Evolutionary conservation across 2,113 vertebrate species (phyloP), one percentile per base, ranked within the genome.

Genomic region (Prunella himalayana): DNA sequence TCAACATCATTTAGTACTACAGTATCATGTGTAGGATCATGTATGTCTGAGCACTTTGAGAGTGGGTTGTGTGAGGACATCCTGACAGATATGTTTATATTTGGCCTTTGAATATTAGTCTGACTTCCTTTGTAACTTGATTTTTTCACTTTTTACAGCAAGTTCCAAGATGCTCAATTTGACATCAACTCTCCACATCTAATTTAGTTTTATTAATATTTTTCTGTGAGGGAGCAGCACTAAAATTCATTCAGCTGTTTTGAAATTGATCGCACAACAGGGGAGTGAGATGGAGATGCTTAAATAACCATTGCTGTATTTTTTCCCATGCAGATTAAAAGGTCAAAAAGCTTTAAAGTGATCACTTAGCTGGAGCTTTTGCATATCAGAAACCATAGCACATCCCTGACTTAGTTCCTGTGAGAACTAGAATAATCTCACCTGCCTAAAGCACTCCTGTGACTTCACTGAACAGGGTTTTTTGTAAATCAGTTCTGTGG

Each of bases 311-410:
- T 51, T 82, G 69, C 66, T 90, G 0, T 76, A 13, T 37, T 63
- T 95, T 79, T 90, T 83, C 84, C 54, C 39, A 39, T 85, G 63
- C 37, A 93, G 51, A 90, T 88, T 81, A 78, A 83, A 95, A 94
- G 51, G 53, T 86, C 85, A 92, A 19, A 93, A 96, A 85, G 39
- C 71, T 88, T 90, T 91, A 44, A 94, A 88, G 39, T 5, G 2
- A 56, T 86, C 50, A 54, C 47, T n/a, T 76, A 88, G 59, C 64
- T 78, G 54, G 23, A 77, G 22, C 44, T 91, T 78, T 50, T 51
- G 20, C 4, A 2, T 59, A 70, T 83, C 59, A 51, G 30, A 90
- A 82, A 83, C 41, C 25, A 8, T 51, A 88, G 56, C 50, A 70
- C 33, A n/a, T 54, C 24, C 25, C 47, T 41, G n/a, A 54, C 19